Evolutionary conservation across 2,113 vertebrate genomes (phyloP).

Genomic region (Gambusia holbrooki): DNA sequence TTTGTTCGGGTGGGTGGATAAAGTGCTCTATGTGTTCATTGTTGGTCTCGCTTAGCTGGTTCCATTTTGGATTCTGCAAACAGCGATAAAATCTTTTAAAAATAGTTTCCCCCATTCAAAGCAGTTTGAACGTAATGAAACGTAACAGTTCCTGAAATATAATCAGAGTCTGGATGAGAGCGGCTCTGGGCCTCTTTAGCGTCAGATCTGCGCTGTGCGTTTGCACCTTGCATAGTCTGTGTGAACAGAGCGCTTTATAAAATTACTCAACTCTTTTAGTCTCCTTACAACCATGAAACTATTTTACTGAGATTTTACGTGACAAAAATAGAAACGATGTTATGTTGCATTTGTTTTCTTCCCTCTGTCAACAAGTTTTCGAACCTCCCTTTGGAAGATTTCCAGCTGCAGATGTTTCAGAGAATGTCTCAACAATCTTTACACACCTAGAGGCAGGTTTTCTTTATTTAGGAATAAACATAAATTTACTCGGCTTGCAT

Average conservation of each 20-base stretch:
- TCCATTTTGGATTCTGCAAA: background rate
- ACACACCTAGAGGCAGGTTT: too few relatives aligned
- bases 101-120: background rate
- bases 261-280: background rate
- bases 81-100: background rate
- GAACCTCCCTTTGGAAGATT: too few relatives aligned
- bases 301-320: background rate
- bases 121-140: background rate
- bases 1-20: conserved; percentile 43
- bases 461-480: too few relatives aligned
- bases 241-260: background rate
- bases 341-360: background rate
- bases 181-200: too few relatives aligned
- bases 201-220: background rate
- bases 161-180: too few relatives aligned
- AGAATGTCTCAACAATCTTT: too few relatives aligned
- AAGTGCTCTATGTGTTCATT: conserved; percentile 12
- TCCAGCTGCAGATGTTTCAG: too few relatives aligned
- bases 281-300: background rate
- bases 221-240: background rate
- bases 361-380: too few relatives aligned
- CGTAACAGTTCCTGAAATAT: background rate
- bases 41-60: background rate
- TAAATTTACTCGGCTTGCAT: too few relatives aligned
- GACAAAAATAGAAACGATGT: background rate